These are phyloP conservation scores for Coptodon rendalli DNA, from an alignment of 2,113 vertebrate genomes.

Conservation along the genomic window DNA sequence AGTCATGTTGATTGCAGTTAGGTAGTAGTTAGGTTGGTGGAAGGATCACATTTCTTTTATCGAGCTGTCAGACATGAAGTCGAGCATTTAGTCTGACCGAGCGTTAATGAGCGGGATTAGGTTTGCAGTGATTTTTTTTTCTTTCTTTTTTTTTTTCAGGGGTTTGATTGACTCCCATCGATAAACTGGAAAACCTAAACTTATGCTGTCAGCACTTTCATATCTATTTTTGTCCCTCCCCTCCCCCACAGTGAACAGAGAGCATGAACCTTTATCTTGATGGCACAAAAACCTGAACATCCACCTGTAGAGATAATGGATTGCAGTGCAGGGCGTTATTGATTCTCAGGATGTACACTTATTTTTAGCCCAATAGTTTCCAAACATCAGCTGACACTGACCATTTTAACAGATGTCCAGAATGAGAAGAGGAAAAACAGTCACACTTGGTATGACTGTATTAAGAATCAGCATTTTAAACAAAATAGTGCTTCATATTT, in stretches of 20 bases:
- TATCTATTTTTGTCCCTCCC: background rate
- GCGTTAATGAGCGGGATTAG: background rate
- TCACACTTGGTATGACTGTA: background rate
- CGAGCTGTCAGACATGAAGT: background rate
- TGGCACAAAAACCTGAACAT: background rate
- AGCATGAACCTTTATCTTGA: background rate
- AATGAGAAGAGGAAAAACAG: background rate
- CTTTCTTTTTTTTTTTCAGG: fast-evolving
- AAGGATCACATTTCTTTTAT: background rate
- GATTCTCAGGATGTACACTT: background rate
- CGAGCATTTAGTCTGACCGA: background rate
- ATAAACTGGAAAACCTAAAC: background rate
- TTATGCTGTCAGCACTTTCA: background rate
- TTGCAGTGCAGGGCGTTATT: background rate
- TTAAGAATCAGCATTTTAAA: background rate
- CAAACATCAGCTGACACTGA: background rate
- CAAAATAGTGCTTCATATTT: background rate
- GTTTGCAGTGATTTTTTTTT: background rate
- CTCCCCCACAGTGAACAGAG: background rate
- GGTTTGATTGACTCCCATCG: background rate
- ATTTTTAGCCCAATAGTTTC: background rate
- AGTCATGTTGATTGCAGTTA: background rate
- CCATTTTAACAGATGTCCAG: background rate
- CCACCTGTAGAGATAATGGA: background rate
- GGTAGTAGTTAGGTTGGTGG: background rate